phyloP scores from a whole-genome alignment of 2,797 vertebrate genomes.

The Balearica regulorum region DNA sequence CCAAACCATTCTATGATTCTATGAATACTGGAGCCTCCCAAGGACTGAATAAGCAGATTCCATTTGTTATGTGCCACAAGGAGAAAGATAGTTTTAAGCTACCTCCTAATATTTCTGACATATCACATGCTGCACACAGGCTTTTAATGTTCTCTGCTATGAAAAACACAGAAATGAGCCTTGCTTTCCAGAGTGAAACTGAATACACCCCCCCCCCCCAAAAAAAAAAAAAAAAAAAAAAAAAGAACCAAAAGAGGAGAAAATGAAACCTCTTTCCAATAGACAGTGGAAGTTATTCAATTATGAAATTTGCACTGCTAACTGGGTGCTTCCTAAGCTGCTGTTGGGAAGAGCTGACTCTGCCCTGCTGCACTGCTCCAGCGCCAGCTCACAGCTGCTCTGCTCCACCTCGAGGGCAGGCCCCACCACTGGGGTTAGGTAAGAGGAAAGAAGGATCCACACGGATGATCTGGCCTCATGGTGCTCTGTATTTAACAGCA shows the following conservation, averaged over 20 bases:
- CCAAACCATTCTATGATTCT: too few species aligned
- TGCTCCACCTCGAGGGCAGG: rapidly evolving
- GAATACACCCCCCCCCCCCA: rapidly evolving
- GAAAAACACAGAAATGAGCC: not conserved
- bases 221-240: too few species aligned
- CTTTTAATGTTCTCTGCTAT: not conserved
- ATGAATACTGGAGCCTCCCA: not conserved
- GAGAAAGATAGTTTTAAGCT: not conserved
- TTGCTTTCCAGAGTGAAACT: not conserved
- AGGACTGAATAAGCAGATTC: not conserved
- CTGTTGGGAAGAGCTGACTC: not conserved
- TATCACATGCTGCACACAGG: not conserved
- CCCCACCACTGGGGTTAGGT: rapidly evolving
- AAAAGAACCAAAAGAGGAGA: not conserved
- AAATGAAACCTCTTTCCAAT: not conserved
- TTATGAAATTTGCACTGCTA: not conserved
- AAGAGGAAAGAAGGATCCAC: rapidly evolving
- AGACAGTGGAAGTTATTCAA: not conserved
- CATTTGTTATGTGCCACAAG: rapidly evolving
- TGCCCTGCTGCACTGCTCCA: not conserved
- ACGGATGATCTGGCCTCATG: rapidly evolving
- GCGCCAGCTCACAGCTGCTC: not conserved
- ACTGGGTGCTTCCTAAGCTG: not conserved
- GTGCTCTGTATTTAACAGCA: not conserved
- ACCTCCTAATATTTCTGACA: not conserved